phyloP scores from a whole-genome alignment of 1,140 invertebrate species.

The Pseudomyrmex concolor region DNA sequence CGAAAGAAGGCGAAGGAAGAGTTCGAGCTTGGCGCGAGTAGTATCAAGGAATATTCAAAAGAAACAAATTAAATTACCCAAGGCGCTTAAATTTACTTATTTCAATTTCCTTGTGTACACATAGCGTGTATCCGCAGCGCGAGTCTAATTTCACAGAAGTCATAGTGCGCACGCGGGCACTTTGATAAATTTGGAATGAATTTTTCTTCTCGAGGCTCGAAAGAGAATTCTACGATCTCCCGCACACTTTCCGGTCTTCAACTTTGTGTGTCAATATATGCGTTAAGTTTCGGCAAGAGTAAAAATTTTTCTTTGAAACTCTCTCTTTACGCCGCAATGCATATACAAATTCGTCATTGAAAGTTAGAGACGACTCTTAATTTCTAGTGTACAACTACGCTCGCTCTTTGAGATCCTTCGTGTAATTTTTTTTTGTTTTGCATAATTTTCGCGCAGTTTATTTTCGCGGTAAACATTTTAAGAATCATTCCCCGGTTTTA shows the following conservation, averaged over 20 bases:
- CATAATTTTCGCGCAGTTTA: constrained; percentile 7
- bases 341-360: too few relatives aligned
- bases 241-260: neutral
- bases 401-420: too few relatives aligned
- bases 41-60: constrained; percentile 41
- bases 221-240: neutral
- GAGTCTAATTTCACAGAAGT: constrained; percentile 38
- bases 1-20: neutral
- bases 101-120: constrained; percentile 39
- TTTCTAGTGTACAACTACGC: too few relatives aligned
- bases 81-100: constrained; percentile 28
- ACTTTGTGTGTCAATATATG: constrained; percentile 3
- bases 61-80: constrained; percentile 50
- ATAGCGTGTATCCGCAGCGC: neutral
- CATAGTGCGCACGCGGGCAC: neutral
- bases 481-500: constrained; percentile 14
- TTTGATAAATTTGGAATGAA: constrained; percentile 42
- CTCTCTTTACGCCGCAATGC: too few relatives aligned
- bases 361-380: neutral
- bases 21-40: too few relatives aligned
- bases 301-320: neutral
- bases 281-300: neutral
- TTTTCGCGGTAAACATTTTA: constrained; percentile 38
- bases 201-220: neutral
- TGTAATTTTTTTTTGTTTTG: neutral